Evolutionary conservation across 2,888 invertebrate genomes (phyloP).

Genomic region (Drosophila quinaria): DNA sequence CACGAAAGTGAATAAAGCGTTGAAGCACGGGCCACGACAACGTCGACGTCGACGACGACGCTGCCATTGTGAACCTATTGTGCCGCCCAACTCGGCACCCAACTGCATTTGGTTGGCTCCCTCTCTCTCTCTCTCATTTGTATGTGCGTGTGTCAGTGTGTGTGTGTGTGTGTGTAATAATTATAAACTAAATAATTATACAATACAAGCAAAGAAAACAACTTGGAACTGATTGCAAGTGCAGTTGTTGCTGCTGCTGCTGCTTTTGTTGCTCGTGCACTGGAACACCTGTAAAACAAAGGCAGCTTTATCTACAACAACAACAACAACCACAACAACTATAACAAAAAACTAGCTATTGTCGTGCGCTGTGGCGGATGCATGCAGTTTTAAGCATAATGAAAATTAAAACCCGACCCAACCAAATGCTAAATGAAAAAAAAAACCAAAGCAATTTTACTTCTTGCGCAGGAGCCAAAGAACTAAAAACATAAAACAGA

Average conservation of each 20-base stretch:
- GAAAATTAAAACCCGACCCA: constrained; percentile 42
- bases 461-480: constrained; percentile 38
- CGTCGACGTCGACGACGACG: constrained; percentile 18
- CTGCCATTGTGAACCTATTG: constrained; percentile 44
- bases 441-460: constrained; percentile 41
- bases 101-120: constrained; percentile 38
- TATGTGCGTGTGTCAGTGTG: constrained; percentile 36
- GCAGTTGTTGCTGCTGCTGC: constrained; percentile 38
- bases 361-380: constrained; percentile 70
- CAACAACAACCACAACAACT: constrained; percentile 22
- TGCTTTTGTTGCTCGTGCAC: constrained; percentile 65
- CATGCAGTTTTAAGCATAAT: constrained; percentile 55
- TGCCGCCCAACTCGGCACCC: constrained; percentile 41
- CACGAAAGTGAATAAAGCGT: constrained; percentile 74
- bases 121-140: constrained; percentile 28
- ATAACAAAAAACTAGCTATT: constrained; percentile 38
- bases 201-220: constrained; percentile 72
- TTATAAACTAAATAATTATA: constrained; percentile 81
- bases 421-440: constrained; percentile 31
- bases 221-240: constrained; percentile 63
- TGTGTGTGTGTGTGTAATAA: constrained; percentile 57
- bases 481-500: constrained; percentile 31
- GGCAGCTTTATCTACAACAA: constrained; percentile 63
- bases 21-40: constrained; percentile 48
- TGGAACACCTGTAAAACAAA: constrained; percentile 79